Base-by-base conservation (phyloP, 2,888 invertebrate genomes). In the Acleris cristana region DNA sequence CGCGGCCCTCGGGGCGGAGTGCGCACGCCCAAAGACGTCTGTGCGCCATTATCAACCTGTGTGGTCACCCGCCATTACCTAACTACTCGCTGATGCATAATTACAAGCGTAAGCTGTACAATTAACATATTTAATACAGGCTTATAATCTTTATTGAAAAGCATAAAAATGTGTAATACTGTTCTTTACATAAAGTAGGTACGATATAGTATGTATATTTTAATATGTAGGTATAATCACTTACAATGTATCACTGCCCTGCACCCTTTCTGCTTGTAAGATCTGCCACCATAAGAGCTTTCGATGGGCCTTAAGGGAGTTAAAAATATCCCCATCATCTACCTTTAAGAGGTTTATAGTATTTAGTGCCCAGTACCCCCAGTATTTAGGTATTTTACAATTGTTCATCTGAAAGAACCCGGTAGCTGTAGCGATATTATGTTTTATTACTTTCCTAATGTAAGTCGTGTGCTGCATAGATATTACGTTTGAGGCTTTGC, bases 1-100 rank as follows among this genome's bases (percentile, higher is more conserved):
- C 72, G 71, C 72, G 74, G 65, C 34, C 69, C 85, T 78, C 72
- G 76, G 73, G 86, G 87, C 88, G 69, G 73, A 75, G 73, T 70
- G 70, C 73, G 76, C 69, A 78, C 79, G 81, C 81, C 80, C 80
- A 77, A 76, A 79, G 77, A 78, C 73, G 82, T 83, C 67, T 40
- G 56, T 55, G 6, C 34, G 58, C 67, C 79, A 75, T 77, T 79
- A 71, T 74, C 87, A 69, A 74, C 85, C 71, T 86, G 88, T 87
- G 87, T 86, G 87, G 88, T 77, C 86, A 78, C 61, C 71, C 69
- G 74, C 78, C 78, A 81, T 79, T 80, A 79, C 75, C 61, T 74
- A 72, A 75, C 70, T 72, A 71, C 70, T 65, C 57, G 30, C 58
- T 44, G 53, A 19, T 59, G 70, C 67, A 52, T 66, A 66, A 61